A percentile compares a stretch with the other conserved stretches of the same genome.
These are phyloP conservation scores for Sprattus sprattus DNA, from an alignment of 2,113 vertebrate genomes.

Conservation along the genomic window DNA sequence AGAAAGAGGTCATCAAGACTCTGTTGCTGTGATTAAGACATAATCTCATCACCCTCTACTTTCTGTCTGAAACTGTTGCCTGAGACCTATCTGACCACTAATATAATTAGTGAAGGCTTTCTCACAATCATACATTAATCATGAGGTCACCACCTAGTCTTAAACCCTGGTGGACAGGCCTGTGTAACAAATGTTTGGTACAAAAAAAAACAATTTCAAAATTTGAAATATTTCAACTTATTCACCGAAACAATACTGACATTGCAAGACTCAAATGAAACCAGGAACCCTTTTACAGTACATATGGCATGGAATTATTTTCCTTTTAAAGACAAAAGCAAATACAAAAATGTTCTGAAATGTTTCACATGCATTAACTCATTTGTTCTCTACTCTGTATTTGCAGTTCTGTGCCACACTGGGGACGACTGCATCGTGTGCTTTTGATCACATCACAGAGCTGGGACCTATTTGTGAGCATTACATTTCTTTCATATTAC, in stretches of 20 bases:
- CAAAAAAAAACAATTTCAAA: too few relatives aligned
- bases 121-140: conserved; percentile 36
- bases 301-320: not conserved
- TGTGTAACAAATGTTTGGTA: not conserved
- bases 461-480: conserved; percentile 93
- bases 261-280: too few relatives aligned
- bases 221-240: not conserved
- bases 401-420: conserved; percentile 89
- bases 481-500: not conserved
- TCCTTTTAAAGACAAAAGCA: not conserved
- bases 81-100: conserved; percentile 46
- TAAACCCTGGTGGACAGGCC: not conserved
- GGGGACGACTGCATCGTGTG: conserved; percentile 90
- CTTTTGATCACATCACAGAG: conserved; percentile 86
- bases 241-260: not conserved
- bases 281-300: too few relatives aligned
- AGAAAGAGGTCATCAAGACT: not conserved
- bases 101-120: conserved; percentile 58
- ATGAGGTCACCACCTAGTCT: not conserved
- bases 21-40: not conserved
- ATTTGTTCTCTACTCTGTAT: conserved; percentile 31
- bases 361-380: not conserved
- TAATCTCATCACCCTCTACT: conserved; percentile 36
- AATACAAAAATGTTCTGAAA: not conserved
- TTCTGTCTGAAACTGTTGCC: conserved; percentile 35